Evolutionary conservation across 1,140 invertebrate genomes (phyloP), one percentile per base, ranked within the genome.

Genomic region (Aradophagus sp.): DNA sequence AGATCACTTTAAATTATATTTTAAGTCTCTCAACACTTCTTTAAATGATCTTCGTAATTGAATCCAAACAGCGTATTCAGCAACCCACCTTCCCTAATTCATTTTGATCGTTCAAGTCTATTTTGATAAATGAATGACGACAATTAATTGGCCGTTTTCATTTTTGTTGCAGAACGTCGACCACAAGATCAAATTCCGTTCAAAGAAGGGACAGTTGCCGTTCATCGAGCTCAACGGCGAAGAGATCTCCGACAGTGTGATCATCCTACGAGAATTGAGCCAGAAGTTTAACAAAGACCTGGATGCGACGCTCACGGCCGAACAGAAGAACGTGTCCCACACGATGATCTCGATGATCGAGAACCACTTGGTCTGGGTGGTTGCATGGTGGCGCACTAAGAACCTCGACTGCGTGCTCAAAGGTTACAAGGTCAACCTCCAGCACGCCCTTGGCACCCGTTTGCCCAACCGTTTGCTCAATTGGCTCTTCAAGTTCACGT

Each of bases 291-390:
- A 89, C 65, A 93, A 94, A 80, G 93, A 97, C 81, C 85, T 96
- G 68, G 95, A 97, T 83, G 89, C 87, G 1, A 87, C 88, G 27
- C 86, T 98, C 12, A 93, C 91, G 38, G 83, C 90, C 42, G 94
- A 96, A 76, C 95, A 98, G 81, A 91, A 92, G 62, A 94, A 92
- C 74, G 89, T 96, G 6, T 90, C 93, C 5, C 94, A 97, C 84
- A 95, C 95, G n/a, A 95, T 95, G 87, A 94, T 95, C 77, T 94
- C 93, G 15, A 97, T 98, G 95, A 91, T 97, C 73, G 95, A 97
- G 85, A 96, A 97, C 80, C 95, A 97, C 83, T 89, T 97, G 6
- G 90, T 92, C 32, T 97, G 94, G 94, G 93, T 95, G 67, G 89
- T 95, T 32, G 88, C 91, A 77, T 95, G 91, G 86, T 96, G 94